phyloP scores from a whole-genome alignment of 2,888 invertebrate species.

The Chorisops tibialis region DNA sequence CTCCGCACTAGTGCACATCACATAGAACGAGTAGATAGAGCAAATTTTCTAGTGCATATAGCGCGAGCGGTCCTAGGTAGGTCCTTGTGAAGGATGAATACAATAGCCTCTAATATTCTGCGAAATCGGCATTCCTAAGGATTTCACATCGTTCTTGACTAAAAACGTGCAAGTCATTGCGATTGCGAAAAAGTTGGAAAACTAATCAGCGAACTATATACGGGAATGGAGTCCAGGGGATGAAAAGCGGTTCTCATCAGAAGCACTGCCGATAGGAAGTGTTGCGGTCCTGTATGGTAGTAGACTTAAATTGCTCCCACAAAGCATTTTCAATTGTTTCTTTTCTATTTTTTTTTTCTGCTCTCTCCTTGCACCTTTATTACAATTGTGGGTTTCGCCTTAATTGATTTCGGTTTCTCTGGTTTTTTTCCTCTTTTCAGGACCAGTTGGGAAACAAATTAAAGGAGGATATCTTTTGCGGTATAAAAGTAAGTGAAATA shows the following conservation, averaged over 20 bases:
- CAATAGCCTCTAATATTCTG: not conserved
- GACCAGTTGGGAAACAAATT: slow-evolving; percentile 65
- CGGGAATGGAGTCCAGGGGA: not conserved
- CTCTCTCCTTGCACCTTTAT: no score
- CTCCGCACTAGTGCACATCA: no score
- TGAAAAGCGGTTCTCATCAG: not conserved
- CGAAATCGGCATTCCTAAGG: not conserved
- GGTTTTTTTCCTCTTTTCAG: slow-evolving; percentile 51
- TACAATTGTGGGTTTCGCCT: slow-evolving; percentile 5
- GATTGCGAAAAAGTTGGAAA: slow-evolving; percentile 10
- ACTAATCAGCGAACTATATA: slow-evolving; percentile 22
- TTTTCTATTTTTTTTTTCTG: no score
- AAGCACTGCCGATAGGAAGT: slow-evolving; percentile 3
- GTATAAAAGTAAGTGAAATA: slow-evolving; percentile 67
- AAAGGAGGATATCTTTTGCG: slow-evolving; percentile 73
- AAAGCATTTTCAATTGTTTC: slow-evolving; percentile 11
- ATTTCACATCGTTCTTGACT: slow-evolving; percentile 8
- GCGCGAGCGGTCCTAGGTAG: not conserved
- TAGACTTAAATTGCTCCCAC: slow-evolving; percentile 5
- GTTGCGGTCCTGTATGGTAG: not conserved
- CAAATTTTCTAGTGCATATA: not conserved
- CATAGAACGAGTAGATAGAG: no score
- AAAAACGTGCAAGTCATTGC: slow-evolving; percentile 7
- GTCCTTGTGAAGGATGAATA: not conserved
- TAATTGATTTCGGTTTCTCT: not conserved